These are phyloP conservation scores for Coccyzus lansbergi DNA, from an alignment of 2,797 vertebrate genomes.

Conservation along the genomic window DNA sequence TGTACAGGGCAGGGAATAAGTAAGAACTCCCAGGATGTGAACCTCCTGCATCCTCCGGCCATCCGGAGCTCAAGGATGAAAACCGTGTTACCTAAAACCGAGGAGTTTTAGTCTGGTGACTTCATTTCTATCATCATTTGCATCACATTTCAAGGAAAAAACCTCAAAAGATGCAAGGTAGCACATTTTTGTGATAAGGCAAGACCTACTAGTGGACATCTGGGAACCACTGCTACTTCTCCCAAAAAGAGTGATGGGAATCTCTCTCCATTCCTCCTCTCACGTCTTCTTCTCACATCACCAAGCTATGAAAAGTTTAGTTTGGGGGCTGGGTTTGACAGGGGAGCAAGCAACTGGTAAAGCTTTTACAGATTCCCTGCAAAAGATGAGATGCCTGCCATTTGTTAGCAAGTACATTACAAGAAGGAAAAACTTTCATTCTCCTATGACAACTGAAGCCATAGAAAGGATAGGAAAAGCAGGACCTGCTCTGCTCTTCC, in stretches of 20 bases:
- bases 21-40: rapidly evolving
- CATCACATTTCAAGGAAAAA: background rate
- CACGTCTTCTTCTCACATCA: background rate
- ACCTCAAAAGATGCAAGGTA: background rate
- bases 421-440: background rate
- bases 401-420: background rate
- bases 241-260: background rate
- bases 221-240: background rate
- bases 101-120: background rate
- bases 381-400: background rate
- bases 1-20: rapidly evolving
- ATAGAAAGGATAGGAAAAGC: background rate
- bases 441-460: background rate
- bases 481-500: background rate
- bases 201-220: background rate
- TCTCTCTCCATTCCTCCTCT: background rate
- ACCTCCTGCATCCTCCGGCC: background rate
- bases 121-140: background rate
- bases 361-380: background rate
- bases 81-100: rapidly evolving
- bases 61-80: background rate
- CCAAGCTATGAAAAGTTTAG: background rate
- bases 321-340: background rate
- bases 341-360: background rate
- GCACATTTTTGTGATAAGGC: background rate